Conservation (phyloP, 1,140 invertebrate species). For the Mactra quadrangularis region DNA sequence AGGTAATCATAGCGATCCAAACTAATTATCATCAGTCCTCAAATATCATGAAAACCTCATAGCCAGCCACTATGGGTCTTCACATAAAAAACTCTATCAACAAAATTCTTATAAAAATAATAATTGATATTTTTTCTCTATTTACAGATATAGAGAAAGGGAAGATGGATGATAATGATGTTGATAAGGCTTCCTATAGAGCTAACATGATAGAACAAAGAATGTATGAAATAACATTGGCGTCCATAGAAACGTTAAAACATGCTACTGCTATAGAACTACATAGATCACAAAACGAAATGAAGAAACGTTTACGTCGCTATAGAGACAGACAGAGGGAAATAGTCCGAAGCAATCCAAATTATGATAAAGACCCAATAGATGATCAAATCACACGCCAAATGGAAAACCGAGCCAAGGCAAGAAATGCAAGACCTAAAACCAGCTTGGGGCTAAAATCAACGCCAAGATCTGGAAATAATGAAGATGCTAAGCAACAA, state of each 20-base stretch:
- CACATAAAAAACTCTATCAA: no score
- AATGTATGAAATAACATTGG: slow-evolving; percentile 50
- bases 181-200: slow-evolving; percentile 32
- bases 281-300: slow-evolving; percentile 49
- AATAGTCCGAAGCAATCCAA: slow-evolving; percentile 29
- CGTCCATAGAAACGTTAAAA: slow-evolving; percentile 46
- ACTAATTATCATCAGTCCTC: no score
- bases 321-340: slow-evolving; percentile 58
- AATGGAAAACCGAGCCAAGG: slow-evolving; percentile 37
- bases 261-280: slow-evolving; percentile 48
- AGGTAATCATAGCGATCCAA: no score
- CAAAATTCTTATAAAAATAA: no score
- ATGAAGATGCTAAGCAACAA: background rate
- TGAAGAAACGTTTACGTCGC: slow-evolving; percentile 56
- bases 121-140: no score
- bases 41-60: no score
- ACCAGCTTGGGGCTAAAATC: background rate
- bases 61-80: no score
- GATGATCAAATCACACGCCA: slow-evolving; percentile 49
- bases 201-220: slow-evolving; percentile 58
- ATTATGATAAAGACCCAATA: slow-evolving; percentile 35
- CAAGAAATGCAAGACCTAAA: slow-evolving; percentile 30
- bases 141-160: no score
- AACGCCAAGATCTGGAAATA: background rate
- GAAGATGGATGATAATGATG: slow-evolving; percentile 47